Conservation (phyloP, 2,888 invertebrate species). For the Sarcophaga carnaria region DNA sequence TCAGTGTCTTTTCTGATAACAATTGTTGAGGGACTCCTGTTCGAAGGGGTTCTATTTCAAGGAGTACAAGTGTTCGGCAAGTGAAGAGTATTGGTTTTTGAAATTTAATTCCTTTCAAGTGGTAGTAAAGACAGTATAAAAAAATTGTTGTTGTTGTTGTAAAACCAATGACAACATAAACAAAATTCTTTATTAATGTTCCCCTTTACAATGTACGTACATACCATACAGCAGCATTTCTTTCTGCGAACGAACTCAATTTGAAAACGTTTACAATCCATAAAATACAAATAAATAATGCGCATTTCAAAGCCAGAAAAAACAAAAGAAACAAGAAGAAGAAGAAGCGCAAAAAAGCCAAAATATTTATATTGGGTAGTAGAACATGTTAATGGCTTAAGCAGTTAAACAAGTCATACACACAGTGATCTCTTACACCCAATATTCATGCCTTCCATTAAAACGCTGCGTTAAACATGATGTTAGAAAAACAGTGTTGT, state of each 20-base stretch:
- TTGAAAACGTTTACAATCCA: slow-evolving; percentile 32
- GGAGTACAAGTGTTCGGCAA: no score
- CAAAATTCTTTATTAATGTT: slow-evolving; percentile 22
- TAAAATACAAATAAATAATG: slow-evolving; percentile 47
- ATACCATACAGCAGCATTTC: background rate
- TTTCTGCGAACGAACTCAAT: slow-evolving; percentile 29
- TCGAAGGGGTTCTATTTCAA: background rate
- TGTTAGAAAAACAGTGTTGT: background rate
- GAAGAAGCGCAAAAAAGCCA: background rate
- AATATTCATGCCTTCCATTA: background rate
- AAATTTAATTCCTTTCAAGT: slow-evolving; percentile 17
- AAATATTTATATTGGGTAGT: background rate
- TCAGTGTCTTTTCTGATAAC: background rate
- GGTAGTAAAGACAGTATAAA: background rate
- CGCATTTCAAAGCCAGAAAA: background rate
- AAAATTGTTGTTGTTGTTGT: background rate
- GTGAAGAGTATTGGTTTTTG: background rate
- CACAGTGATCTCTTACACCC: background rate
- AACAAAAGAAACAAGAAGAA: no score
- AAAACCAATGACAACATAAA: slow-evolving; percentile 27
- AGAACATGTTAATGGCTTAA: background rate
- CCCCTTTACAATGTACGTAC: background rate
- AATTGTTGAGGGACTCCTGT: no score
- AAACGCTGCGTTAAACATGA: background rate
- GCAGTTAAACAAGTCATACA: background rate